These are phyloP conservation scores for Entelurus aequoreus DNA, from an alignment of 2,113 vertebrate species.

Conservation along the genomic window DNA sequence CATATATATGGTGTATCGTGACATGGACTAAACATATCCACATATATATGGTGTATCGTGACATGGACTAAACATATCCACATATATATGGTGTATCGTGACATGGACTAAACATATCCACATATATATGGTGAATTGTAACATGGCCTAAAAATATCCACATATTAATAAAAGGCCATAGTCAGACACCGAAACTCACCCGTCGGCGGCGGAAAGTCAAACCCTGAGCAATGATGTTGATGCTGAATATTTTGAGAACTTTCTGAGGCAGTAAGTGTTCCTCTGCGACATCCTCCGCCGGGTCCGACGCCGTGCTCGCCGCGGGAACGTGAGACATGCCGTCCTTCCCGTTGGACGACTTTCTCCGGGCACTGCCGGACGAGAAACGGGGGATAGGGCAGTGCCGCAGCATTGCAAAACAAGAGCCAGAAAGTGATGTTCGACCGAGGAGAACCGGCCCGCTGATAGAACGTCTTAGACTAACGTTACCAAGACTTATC, in stretches of 20 bases:
- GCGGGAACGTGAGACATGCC: slow-evolving; percentile 64
- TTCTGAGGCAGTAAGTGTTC: slow-evolving; percentile 86
- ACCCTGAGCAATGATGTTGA: slow-evolving; percentile 96
- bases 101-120: too few relatives aligned
- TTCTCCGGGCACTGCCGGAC: slow-evolving; percentile 58
- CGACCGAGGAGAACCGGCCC: slow-evolving; percentile 15
- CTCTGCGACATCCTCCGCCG: slow-evolving; percentile 74
- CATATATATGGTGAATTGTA: too few relatives aligned
- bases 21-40: too few relatives aligned
- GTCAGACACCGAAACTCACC: slow-evolving; percentile 70
- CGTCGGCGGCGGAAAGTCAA: slow-evolving; percentile 93
- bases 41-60: too few relatives aligned
- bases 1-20: too few relatives aligned
- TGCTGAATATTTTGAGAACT: slow-evolving; percentile 95
- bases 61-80: too few relatives aligned
- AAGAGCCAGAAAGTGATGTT: background rate
- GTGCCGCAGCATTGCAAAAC: slow-evolving; percentile 77
- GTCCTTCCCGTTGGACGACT: slow-evolving; percentile 80
- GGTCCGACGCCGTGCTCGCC: slow-evolving; percentile 72
- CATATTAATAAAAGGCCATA: too few relatives aligned
- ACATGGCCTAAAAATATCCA: too few relatives aligned
- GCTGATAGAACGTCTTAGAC: too few relatives aligned
- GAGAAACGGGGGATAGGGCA: slow-evolving; percentile 73
- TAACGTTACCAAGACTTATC: too few relatives aligned
- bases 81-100: too few relatives aligned